Conservation (phyloP, 2,888 invertebrate species). For the Bombylius discolor region DNA sequence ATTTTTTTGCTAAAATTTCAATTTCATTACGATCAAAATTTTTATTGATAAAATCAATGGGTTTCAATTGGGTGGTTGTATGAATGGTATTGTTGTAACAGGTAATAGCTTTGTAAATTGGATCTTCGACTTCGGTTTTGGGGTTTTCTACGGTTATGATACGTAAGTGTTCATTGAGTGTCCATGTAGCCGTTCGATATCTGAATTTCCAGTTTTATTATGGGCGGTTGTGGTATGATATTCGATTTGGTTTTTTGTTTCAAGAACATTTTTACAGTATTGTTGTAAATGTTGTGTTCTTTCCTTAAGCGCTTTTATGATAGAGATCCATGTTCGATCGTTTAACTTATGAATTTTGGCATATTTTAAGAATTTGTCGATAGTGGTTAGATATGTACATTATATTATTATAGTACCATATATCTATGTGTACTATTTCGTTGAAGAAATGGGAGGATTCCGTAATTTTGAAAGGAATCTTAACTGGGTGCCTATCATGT, state of each 20-base stretch:
- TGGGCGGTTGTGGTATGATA: no score
- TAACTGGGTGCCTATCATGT: not conserved
- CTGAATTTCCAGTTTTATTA: no score
- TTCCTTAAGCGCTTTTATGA: not conserved
- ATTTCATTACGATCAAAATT: no score
- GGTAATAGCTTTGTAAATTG: no score
- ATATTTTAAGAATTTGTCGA: not conserved
- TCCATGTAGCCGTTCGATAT: no score
- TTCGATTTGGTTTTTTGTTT: slow-evolving; percentile 2
- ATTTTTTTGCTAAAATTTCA: no score
- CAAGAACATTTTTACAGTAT: not conserved
- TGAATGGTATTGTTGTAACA: no score
- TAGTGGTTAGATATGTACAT: not conserved
- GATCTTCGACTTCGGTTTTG: no score
- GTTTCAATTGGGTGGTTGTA: no score
- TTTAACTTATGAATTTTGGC: not conserved
- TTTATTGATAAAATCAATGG: no score
- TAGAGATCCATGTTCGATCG: not conserved
- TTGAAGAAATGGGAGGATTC: not conserved
- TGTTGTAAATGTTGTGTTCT: not conserved
- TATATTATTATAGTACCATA: not conserved
- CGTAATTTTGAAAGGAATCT: not conserved
- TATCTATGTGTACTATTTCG: slow-evolving; percentile 1
- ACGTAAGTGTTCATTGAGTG: no score
- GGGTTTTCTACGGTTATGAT: no score